Base-by-base conservation (phyloP, 2,113 vertebrate genomes). In the Potamarius usumacintae region DNA sequence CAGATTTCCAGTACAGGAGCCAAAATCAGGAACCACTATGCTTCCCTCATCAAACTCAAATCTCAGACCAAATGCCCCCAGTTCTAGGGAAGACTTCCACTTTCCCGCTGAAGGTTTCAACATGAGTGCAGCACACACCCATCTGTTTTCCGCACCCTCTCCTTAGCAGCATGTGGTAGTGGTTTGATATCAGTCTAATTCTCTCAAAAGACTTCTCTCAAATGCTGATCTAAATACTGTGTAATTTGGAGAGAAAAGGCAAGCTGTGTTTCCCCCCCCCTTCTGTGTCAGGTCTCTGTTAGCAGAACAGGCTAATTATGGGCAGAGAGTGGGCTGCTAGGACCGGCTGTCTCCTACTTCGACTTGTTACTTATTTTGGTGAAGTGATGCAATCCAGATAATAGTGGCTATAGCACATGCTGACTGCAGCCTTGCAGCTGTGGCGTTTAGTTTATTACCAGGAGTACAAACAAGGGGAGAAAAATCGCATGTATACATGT, bases 321-420 rank as follows among this genome's bases (percentile, higher is more conserved):
- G 76, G 34, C 81, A 88, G 60, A 88, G 60, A 57, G 76, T 52
- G 76, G 50, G 53, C 22, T 89, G 88, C 79, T 78, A 89, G 83
- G 60, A 62, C 80, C 52, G 58, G 52, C 90, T 88, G 86, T 84
- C 80, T 86, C 27, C 22, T 83, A 48, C 85, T 85, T 85, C 48
- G 55, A 89, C 88, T 89, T 88, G 86, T 89, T 89, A 84, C 90
- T 90, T 89, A 89, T 90, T 90, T 84, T 72, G 86, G 81, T 79
- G 5, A 81, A 81, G 52, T 89, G 83, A 86, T 85, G 84, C 55
- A 77, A 90, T 62, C 20, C 57, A 67, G 55, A 86, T 88, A 83
- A 89, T 88, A 69, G 88, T 60, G 52, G 18, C 71, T 79, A 78
- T 78, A 42, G 63, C 63, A 63, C 27, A 57, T 58, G 10, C 65